Evolutionary conservation across 2,888 invertebrate species (phyloP).

Genomic region (Acanthoscelides obtectus): DNA sequence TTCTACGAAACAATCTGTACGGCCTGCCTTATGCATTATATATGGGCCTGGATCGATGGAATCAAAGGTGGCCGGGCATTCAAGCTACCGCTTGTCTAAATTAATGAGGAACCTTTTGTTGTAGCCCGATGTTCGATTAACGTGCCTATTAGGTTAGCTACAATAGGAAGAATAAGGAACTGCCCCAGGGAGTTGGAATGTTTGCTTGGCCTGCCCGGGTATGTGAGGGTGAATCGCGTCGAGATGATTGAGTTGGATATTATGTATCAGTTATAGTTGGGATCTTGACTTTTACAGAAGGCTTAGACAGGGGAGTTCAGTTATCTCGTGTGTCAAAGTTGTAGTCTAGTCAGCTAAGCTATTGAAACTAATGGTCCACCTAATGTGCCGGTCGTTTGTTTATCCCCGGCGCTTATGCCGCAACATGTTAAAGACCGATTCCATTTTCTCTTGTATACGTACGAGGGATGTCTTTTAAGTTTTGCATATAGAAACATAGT

Average conservation of each 20-base stretch:
- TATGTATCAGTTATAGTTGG: background rate
- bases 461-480: too few species aligned
- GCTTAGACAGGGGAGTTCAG: background rate
- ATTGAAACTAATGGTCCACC: too few species aligned
- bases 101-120: background rate
- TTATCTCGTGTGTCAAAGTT: too few species aligned
- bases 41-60: background rate
- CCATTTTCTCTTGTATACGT: too few species aligned
- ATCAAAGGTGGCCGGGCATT: background rate
- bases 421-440: too few species aligned
- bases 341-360: too few species aligned
- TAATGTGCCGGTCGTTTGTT: too few species aligned
- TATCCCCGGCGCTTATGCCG: too few species aligned
- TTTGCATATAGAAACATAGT: too few species aligned
- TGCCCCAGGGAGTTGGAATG: background rate
- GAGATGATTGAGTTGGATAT: background rate
- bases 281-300: background rate
- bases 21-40: background rate
- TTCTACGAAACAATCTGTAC: background rate
- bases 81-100: background rate
- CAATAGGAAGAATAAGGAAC: background rate
- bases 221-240: background rate
- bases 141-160: background rate
- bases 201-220: background rate
- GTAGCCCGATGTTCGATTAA: background rate